Evolutionary conservation across 2,888 invertebrate species (phyloP).

Genomic region (Caenorhabditis auriculariae): DNA sequence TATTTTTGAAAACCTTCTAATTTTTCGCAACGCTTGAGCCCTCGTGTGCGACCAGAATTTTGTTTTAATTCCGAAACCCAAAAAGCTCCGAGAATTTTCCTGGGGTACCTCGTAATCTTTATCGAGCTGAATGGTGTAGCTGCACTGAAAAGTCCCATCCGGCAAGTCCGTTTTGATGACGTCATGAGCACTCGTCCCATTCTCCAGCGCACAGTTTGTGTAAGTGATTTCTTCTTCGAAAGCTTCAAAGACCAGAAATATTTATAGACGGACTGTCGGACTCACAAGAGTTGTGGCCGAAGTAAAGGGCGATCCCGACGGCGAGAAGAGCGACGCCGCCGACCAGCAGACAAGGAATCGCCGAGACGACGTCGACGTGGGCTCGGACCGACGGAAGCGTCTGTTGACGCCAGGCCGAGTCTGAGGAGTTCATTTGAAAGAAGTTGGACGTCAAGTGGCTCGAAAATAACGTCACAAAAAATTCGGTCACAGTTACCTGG

Average conservation of each 20-base stretch:
- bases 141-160: constrained; percentile 22
- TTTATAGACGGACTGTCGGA: not conserved
- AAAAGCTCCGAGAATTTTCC: too few species aligned
- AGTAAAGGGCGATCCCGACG: constrained; percentile 30
- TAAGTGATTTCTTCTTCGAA: constrained; percentile 40
- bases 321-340: constrained; percentile 21
- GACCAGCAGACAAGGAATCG: constrained; percentile 26
- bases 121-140: constrained; percentile 19
- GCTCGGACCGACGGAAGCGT: constrained; percentile 40
- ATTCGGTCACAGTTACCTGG: too few species aligned
- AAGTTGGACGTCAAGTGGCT: too few species aligned
- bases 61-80: too few species aligned
- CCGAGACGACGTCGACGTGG: constrained; percentile 30
- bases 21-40: too few species aligned
- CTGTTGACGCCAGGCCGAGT: constrained; percentile 47
- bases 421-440: too few species aligned
- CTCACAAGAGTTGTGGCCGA: constrained; percentile 13
- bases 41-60: too few species aligned
- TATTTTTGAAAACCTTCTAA: not conserved
- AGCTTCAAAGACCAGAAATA: constrained; percentile 26
- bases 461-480: too few species aligned
- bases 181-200: constrained; percentile 6
- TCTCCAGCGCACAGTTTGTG: constrained; percentile 34
- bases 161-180: constrained; percentile 1
- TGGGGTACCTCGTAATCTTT: constrained; percentile 37